These are phyloP conservation scores for Apostichopus leukothele DNA, from an alignment of 53 echinoderm and acorn worm species.

Conservation along the genomic window DNA sequence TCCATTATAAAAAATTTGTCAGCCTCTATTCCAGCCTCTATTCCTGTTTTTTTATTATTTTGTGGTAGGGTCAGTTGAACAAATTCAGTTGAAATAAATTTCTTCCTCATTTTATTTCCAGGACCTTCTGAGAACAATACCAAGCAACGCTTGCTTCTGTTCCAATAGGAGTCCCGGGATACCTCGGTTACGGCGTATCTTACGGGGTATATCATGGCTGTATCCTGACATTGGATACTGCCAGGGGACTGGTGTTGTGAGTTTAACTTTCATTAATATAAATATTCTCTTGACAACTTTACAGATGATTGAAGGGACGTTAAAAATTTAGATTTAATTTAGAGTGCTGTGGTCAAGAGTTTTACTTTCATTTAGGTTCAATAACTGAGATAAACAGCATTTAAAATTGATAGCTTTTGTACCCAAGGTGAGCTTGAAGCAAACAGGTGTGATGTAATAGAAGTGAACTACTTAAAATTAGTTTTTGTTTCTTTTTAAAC, in stretches of 20 bases:
- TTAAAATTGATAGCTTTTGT: too few relatives aligned
- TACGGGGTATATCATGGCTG: conserved; percentile 92
- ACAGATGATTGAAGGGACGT: too few relatives aligned
- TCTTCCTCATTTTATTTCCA: conserved; percentile 41
- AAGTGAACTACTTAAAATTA: too few relatives aligned
- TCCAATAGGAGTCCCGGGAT: conserved; percentile 81
- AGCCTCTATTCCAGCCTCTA: neutral
- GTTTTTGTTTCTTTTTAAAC: too few relatives aligned
- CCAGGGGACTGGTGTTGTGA: conserved; percentile 98
- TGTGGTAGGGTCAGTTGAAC: neutral
- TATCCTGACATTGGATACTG: conserved; percentile 99
- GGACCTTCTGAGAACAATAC: conserved; percentile 97
- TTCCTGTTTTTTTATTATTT: neutral
- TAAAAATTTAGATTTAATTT: too few relatives aligned
- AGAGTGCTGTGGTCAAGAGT: too few relatives aligned
- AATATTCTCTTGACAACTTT: too few relatives aligned
- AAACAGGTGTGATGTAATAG: too few relatives aligned
- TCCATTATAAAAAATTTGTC: too few relatives aligned
- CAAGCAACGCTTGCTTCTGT: conserved; percentile 97
- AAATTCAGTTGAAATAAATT: neutral
- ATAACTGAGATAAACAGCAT: too few relatives aligned
- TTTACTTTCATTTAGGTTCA: too few relatives aligned
- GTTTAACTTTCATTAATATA: neutral
- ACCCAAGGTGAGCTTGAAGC: too few relatives aligned
- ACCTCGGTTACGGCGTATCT: conserved; percentile 79